A percentile compares a stretch with the other conserved stretches of the same genome.
These are phyloP conservation scores for Apolygus lucorum DNA, from an alignment of 1,140 invertebrate species.

Conservation along the genomic window DNA sequence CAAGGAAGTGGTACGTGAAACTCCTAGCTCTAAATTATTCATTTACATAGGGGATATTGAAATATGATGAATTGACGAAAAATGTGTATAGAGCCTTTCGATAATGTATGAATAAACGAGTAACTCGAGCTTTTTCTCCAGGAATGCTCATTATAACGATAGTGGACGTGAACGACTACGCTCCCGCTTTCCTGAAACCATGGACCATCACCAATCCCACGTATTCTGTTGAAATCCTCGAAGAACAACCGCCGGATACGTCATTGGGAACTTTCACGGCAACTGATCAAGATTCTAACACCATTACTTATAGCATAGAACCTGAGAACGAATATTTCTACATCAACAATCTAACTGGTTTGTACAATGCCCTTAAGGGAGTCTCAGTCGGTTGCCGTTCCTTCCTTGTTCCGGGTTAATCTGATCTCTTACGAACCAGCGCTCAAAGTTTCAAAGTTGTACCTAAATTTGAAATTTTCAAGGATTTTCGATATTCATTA, in stretches of 20 bases:
- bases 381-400: too few relatives aligned
- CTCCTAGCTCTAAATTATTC: too few relatives aligned
- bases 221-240: conserved; percentile 61
- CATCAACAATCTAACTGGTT: conserved; percentile 65
- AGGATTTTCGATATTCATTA: too few relatives aligned
- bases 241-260: conserved; percentile 74
- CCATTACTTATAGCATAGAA: conserved; percentile 62
- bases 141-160: conserved; percentile 77
- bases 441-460: too few relatives aligned
- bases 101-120: background rate
- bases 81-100: background rate
- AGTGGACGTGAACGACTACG: conserved; percentile 64
- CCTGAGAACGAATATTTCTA: conserved; percentile 64
- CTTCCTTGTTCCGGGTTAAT: too few relatives aligned
- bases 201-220: conserved; percentile 61
- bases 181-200: conserved; percentile 55
- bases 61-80: background rate
- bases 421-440: too few relatives aligned
- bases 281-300: conserved; percentile 71
- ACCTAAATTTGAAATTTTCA: too few relatives aligned
- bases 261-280: conserved; percentile 71
- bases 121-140: conserved; percentile 36
- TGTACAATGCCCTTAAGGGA: too few relatives aligned
- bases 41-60: too few relatives aligned
- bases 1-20: conserved; percentile 59